Evolutionary conservation across 2,888 invertebrate genomes (phyloP).

Genomic region (Papilio demoleus): DNA sequence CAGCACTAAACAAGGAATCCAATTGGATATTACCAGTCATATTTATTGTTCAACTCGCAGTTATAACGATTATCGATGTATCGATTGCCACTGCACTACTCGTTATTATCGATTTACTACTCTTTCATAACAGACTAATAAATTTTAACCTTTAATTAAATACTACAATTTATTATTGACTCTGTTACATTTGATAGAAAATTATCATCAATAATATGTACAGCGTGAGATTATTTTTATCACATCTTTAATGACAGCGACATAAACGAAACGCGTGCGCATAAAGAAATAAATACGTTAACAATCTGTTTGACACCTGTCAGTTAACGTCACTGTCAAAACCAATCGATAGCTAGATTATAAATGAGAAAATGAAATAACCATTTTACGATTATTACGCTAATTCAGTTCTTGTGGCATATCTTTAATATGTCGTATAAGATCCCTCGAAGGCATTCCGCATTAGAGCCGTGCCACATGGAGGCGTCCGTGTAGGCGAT

Average conservation of each 20-base stretch:
- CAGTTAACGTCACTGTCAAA: neutral
- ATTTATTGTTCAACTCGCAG: constrained; percentile 44
- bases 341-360: neutral
- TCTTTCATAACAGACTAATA: constrained; percentile 25
- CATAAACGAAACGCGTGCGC: neutral
- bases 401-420: neutral
- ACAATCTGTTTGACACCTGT: neutral
- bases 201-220: constrained; percentile 8
- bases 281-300: neutral
- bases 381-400: neutral
- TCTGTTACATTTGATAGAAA: constrained; percentile 4
- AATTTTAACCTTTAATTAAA: constrained; percentile 12
- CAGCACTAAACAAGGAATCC: constrained; percentile 51
- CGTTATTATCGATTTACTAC: constrained; percentile 40
- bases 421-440: neutral
- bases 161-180: constrained; percentile 12
- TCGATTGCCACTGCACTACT: constrained; percentile 35
- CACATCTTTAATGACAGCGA: neutral
- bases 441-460: constrained; percentile 3
- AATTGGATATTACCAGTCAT: constrained; percentile 48
- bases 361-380: neutral
- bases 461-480: constrained; percentile 23
- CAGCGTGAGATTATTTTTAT: neutral
- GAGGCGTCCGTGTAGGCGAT: constrained; percentile 28
- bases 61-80: constrained; percentile 40